A percentile compares a stretch with the other conserved stretches of the same genome.
Evolutionary conservation across 2,888 invertebrate genomes (phyloP).

Genomic region (Anarsia innoxiella): DNA sequence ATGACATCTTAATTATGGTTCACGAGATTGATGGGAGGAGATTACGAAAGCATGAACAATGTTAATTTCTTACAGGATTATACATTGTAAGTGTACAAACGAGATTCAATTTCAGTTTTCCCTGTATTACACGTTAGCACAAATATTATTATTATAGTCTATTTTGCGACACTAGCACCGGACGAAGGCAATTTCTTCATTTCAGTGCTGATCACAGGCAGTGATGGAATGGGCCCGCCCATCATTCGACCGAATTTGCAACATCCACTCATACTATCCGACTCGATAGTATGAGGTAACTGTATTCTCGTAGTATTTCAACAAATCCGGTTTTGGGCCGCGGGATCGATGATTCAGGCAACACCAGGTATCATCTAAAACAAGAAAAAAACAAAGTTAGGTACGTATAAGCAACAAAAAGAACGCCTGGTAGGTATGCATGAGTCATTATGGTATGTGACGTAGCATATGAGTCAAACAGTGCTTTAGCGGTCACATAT

Average conservation of each 20-base stretch:
- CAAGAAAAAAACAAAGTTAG: slow-evolving; percentile 37
- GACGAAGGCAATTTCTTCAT: slow-evolving; percentile 61
- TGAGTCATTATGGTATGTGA: slow-evolving; percentile 46
- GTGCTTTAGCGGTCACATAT: slow-evolving; percentile 38
- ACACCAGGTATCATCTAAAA: slow-evolving; percentile 53
- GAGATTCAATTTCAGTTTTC: slow-evolving; percentile 8
- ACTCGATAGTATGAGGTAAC: slow-evolving; percentile 22
- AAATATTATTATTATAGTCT: slow-evolving; percentile 18
- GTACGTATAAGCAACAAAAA: slow-evolving; percentile 19
- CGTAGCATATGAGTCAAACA: slow-evolving; percentile 51
- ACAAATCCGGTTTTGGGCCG: slow-evolving; percentile 21
- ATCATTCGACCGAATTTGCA: neutral
- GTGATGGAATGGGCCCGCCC: slow-evolving; percentile 54
- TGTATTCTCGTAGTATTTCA: slow-evolving; percentile 8
- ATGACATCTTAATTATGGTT: slow-evolving; percentile 4
- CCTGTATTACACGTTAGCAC: slow-evolving; percentile 6
- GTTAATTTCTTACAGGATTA: neutral
- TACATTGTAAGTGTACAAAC: neutral
- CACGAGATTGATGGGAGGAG: neutral
- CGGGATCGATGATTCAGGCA: slow-evolving; percentile 43
- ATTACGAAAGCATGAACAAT: neutral
- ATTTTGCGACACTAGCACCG: slow-evolving; percentile 56
- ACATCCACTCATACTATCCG: slow-evolving; percentile 8
- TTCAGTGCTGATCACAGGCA: slow-evolving; percentile 54
- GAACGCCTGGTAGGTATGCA: slow-evolving; percentile 33